These are phyloP conservation scores for Cotesia glomerata DNA, from an alignment of 1,140 invertebrate species.

Conservation along the genomic window DNA sequence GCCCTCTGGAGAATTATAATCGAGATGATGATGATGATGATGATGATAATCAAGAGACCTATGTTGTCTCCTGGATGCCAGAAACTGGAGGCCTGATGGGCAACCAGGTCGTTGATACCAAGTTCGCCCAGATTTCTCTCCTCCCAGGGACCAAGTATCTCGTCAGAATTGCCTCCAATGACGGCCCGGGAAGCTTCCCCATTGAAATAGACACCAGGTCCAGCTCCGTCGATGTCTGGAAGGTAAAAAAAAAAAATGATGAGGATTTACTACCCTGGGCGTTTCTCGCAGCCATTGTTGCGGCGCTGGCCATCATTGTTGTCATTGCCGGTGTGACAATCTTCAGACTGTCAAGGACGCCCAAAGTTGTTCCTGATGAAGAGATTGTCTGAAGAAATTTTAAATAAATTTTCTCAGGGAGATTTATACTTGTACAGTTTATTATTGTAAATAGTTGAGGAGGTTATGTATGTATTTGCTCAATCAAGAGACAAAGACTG, in stretches of 20 bases:
- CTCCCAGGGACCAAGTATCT: slow-evolving; percentile 55
- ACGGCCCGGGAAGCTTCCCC: slow-evolving; percentile 58
- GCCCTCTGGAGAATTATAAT: neutral
- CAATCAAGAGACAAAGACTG: slow-evolving; percentile 17
- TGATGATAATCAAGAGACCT: slow-evolving; percentile 42
- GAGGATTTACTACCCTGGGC: slow-evolving; percentile 42
- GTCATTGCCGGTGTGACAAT: slow-evolving; percentile 30
- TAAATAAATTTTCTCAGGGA: neutral
- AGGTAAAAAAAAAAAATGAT: slow-evolving; percentile 41
- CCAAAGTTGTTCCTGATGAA: slow-evolving; percentile 30
- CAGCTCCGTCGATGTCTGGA: slow-evolving; percentile 40
- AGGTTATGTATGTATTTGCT: slow-evolving; percentile 7
- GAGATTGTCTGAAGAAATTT: slow-evolving; percentile 24
- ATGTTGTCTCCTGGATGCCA: slow-evolving; percentile 58
- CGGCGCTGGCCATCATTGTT: slow-evolving; percentile 35
- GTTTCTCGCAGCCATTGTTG: slow-evolving; percentile 35
- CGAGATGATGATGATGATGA: slow-evolving; percentile 10
- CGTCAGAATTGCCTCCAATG: slow-evolving; percentile 55
- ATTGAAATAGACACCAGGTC: slow-evolving; percentile 57
- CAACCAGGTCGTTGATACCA: slow-evolving; percentile 57
- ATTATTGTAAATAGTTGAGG: neutral
- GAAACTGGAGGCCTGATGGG: slow-evolving; percentile 58
- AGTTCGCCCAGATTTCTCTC: slow-evolving; percentile 55
- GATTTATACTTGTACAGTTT: neutral
- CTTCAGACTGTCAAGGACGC: slow-evolving; percentile 37